Evolutionary conservation across 2,888 invertebrate genomes (phyloP).

Genomic region (Aelia acuminata): DNA sequence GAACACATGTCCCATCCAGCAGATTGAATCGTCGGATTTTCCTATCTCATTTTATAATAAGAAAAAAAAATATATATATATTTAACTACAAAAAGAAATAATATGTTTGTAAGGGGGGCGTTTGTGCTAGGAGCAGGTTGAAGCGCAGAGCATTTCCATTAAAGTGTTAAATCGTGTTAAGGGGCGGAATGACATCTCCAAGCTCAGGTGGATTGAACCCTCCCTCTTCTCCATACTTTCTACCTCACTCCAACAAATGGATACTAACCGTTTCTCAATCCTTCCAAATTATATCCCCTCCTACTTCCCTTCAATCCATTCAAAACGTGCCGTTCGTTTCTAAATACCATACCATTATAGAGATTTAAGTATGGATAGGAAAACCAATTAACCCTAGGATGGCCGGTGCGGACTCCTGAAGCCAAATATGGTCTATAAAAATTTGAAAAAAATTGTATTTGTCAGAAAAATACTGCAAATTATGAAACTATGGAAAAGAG

Average conservation of each 20-base stretch:
- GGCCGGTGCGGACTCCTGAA: no score
- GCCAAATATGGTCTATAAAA: no score
- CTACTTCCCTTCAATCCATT: not conserved
- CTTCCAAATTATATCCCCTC: not conserved
- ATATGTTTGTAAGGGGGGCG: conserved; percentile 11
- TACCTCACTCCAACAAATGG: conserved; percentile 16
- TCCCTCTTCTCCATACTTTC: not conserved
- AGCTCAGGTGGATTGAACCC: conserved; percentile 29
- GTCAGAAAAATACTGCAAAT: no score
- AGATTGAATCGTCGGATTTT: not conserved
- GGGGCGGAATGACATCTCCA: conserved; percentile 23
- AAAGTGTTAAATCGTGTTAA: conserved; percentile 56
- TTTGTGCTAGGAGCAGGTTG: conserved; percentile 18
- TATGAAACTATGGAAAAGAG: no score
- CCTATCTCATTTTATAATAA: not conserved
- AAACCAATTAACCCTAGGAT: no score
- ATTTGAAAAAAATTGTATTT: no score
- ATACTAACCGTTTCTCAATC: not conserved
- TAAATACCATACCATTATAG: not conserved
- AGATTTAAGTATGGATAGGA: no score
- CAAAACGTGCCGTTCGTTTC: not conserved
- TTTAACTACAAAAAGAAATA: conserved; percentile 4
- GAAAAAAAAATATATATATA: not conserved
- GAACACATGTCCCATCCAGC: no score
- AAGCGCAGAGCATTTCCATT: conserved; percentile 52